Evolutionary conservation across 1,140 invertebrate genomes (phyloP).

Genomic region (Wasmannia auropunctata): DNA sequence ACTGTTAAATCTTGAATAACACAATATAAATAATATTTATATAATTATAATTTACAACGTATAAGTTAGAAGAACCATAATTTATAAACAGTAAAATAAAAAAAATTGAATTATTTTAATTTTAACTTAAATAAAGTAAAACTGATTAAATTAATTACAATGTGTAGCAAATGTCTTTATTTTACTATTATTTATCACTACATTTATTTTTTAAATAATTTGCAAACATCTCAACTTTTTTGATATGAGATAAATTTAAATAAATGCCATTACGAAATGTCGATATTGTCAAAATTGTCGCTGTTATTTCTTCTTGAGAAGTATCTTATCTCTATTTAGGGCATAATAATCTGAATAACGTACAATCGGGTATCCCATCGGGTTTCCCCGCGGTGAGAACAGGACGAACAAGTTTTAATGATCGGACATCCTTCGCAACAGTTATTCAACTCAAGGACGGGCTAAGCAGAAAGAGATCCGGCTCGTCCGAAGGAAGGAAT

Average conservation of each 20-base stretch:
- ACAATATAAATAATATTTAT: background rate
- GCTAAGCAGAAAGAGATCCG: conserved; percentile 71
- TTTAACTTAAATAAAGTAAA: background rate
- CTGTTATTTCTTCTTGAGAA: conserved; percentile 3
- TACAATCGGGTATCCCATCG: conserved; percentile 25
- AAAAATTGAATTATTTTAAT: background rate
- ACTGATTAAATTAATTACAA: background rate
- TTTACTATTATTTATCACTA: background rate
- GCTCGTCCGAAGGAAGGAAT: conserved; percentile 65
- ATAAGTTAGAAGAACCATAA: background rate
- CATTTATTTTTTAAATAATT: background rate
- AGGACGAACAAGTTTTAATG: conserved; percentile 71
- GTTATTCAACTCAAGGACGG: conserved; percentile 68
- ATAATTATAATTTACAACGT: background rate
- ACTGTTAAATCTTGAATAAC: background rate
- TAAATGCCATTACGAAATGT: background rate
- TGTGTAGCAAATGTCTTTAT: background rate
- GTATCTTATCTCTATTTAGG: background rate
- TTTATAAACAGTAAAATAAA: background rate
- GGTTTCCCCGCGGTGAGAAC: conserved; percentile 15
- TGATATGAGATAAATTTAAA: background rate
- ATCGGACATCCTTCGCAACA: conserved; percentile 69
- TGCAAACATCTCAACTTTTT: background rate
- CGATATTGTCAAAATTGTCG: conserved; percentile 1
- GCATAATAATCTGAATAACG: conserved; percentile 46